A percentile compares a stretch with the other conserved stretches of the same genome.
Evolutionary conservation across 2,113 vertebrate genomes (phyloP).

Genomic region (Serilophus lunatus): DNA sequence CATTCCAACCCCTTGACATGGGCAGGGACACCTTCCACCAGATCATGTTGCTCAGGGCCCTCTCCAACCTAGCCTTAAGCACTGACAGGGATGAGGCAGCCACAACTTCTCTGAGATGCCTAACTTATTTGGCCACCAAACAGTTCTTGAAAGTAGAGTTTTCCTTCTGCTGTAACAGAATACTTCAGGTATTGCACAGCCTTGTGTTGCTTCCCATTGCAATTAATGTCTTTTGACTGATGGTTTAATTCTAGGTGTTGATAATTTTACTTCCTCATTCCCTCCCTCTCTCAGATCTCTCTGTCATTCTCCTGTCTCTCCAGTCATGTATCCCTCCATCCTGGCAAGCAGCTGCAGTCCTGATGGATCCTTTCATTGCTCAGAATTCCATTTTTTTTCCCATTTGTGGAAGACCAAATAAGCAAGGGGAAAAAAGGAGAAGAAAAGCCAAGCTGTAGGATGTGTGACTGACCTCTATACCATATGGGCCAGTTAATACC

Average conservation of each 20-base stretch:
- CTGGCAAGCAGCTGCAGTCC: not conserved
- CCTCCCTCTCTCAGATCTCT: not conserved
- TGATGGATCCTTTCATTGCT: not conserved
- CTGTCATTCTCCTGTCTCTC: not conserved
- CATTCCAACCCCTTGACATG: not conserved
- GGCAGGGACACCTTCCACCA: not conserved
- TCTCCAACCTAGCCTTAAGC: accelerated
- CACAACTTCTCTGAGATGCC: not conserved
- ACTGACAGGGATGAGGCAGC: not conserved
- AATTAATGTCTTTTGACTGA: not conserved
- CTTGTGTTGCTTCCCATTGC: not conserved
- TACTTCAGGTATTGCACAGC: accelerated
- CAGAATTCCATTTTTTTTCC: not conserved
- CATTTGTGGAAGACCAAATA: not conserved
- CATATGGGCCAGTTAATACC: not conserved
- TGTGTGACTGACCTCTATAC: too few species aligned
- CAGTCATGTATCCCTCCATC: not conserved
- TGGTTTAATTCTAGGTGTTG: not conserved
- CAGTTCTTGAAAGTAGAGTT: not conserved
- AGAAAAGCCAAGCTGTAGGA: not conserved
- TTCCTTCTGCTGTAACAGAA: not conserved
- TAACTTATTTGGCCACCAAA: not conserved
- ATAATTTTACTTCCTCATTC: not conserved
- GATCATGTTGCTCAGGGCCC: not conserved
- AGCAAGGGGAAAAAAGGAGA: not conserved